Conservation (phyloP, 2,113 vertebrate genomes). For the Oncorhynchus tshawytscha region DNA sequence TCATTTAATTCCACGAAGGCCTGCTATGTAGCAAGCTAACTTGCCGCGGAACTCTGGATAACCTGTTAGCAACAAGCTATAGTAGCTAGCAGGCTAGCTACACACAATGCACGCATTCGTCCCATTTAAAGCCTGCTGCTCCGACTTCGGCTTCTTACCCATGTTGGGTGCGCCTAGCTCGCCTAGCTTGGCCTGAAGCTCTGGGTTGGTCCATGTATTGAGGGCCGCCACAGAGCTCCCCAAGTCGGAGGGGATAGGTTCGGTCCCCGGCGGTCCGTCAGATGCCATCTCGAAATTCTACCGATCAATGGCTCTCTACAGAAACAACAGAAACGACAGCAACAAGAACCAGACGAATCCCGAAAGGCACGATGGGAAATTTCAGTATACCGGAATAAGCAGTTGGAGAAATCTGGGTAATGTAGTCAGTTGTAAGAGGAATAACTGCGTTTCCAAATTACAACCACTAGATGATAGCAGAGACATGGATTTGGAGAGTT, state of each 20-base stretch:
- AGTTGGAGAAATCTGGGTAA: neutral
- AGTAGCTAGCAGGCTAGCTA: too few species aligned
- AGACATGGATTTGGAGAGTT: too few species aligned
- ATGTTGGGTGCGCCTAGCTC: constrained; percentile 84
- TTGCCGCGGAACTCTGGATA: too few species aligned
- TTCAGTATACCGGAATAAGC: constrained; percentile 6
- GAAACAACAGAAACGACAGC: constrained; percentile 27
- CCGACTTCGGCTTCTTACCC: constrained; percentile 67
- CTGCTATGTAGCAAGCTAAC: too few species aligned
- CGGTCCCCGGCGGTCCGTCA: constrained; percentile 72
- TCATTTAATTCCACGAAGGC: too few species aligned
- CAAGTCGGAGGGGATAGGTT: constrained; percentile 62
- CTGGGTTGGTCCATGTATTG: constrained; percentile 79
- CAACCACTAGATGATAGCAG: constrained; percentile 35
- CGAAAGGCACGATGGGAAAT: neutral
- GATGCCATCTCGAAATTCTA: constrained; percentile 67
- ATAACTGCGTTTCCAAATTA: neutral
- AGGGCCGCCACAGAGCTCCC: constrained; percentile 62
- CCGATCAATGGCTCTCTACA: constrained; percentile 28
- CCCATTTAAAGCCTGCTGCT: neutral
- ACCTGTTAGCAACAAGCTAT: too few species aligned
- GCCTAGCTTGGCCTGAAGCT: constrained; percentile 81
- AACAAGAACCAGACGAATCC: neutral
- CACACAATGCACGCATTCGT: neutral
- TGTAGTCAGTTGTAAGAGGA: neutral